Base-by-base conservation (phyloP, 2,888 invertebrate species). In the Drosophila phalerata region DNA sequence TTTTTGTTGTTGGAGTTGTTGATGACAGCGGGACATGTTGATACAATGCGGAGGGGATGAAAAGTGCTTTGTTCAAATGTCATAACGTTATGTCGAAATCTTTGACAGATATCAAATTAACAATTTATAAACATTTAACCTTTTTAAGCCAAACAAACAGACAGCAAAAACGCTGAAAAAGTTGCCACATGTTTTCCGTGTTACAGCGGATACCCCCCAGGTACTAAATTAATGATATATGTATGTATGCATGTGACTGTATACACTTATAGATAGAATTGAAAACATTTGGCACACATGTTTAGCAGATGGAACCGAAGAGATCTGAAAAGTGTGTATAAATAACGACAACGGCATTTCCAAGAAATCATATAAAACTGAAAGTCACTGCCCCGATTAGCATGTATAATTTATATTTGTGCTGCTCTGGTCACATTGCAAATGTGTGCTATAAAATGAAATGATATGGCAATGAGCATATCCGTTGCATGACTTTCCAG, bases 61-160 rank as follows among this genome's bases (percentile, higher is more conserved):
- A 81, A 81, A 77, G 79, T 79, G 86, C 76, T 58, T 66, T 64
- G 72, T 67, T 61, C 62, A 73, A 81, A 79, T 81, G 69, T 77
- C 85, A 82, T 71, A 82, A 79, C 60, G 79, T 69, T 67, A 66
- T 73, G 73, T 67, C 64, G 60, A 73, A 60, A 55, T 45, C 53
- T 52, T 51, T 65, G 75, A 83, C 81, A 82, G 77, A 71, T 74
- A 72, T 77, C 69, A 73, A 81, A 83, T 74, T 73, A 83, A 77
- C 79, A 81, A 79, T 81, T 73, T 77, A 79, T 79, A 81, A 81
- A 69, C 84, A 74, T 84, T 82, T 85, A 78, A 80, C 85, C 77
- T 75, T 70, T 64, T 64, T 43, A 25, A 15, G 56, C 49, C 45
- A 49, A 30, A 10, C 30, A 30, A 30, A 30, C 37, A 61, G 45